A percentile compares a stretch with the other conserved stretches of the same genome.
These are phyloP conservation scores for Phymastichus coffea DNA, from an alignment of 1,140 invertebrate genomes.

Conservation along the genomic window DNA sequence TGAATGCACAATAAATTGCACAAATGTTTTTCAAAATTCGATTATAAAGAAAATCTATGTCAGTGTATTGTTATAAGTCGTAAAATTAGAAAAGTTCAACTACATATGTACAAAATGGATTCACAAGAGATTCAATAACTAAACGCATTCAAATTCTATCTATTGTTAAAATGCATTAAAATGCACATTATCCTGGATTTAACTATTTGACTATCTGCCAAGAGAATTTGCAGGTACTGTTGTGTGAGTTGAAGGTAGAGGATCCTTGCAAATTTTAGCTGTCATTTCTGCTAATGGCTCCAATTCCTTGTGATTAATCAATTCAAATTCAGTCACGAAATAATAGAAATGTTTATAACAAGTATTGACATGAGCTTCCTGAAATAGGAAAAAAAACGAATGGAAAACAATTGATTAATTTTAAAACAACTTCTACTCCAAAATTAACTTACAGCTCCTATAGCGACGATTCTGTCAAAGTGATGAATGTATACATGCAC, in stretches of 20 bases:
- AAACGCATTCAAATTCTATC: background rate
- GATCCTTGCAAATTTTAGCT: conserved; percentile 66
- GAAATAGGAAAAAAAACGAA: conserved; percentile 40
- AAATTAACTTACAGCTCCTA: conserved; percentile 75
- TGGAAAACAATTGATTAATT: background rate
- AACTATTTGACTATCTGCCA: conserved; percentile 42
- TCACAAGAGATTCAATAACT: background rate
- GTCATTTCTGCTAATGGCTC: conserved; percentile 84
- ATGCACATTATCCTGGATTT: background rate
- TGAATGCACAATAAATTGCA: background rate
- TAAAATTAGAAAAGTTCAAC: conserved; percentile 1
- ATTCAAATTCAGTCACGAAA: conserved; percentile 86
- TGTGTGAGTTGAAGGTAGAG: conserved; percentile 31
- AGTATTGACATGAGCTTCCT: conserved; percentile 95
- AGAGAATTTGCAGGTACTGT: conserved; percentile 34
- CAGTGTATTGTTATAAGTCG: background rate
- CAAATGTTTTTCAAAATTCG: no score
- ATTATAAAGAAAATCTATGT: no score
- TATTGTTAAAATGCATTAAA: background rate
- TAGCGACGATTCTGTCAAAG: conserved; percentile 85
- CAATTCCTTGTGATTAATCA: conserved; percentile 83
- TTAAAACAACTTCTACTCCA: conserved; percentile 6
- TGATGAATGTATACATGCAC: conserved; percentile 98
- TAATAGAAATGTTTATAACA: conserved; percentile 98
- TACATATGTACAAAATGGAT: conserved; percentile 19